A percentile compares a stretch with the other conserved stretches of the same genome.
phyloP scores from a whole-genome alignment of 2,113 vertebrate genomes.

The Indicator maculatus region DNA sequence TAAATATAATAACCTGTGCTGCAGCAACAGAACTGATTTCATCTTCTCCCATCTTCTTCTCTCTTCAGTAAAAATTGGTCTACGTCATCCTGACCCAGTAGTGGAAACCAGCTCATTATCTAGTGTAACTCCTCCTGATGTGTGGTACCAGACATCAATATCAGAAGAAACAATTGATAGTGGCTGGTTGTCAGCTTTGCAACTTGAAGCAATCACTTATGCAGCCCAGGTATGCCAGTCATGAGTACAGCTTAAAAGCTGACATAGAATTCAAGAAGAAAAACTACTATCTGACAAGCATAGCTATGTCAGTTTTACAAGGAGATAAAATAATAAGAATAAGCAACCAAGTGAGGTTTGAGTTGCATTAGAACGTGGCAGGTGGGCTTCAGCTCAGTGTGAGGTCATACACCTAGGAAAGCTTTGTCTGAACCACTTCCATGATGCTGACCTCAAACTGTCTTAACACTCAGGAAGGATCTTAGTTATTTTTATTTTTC shows the following conservation, averaged over 20 bases:
- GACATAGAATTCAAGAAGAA: neutral
- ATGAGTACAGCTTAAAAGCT: neutral
- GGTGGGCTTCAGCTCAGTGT: neutral
- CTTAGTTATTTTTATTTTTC: neutral
- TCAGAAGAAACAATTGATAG: conserved; percentile 94
- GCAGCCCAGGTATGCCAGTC: conserved; percentile 86
- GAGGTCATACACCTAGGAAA: neutral
- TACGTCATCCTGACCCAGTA: conserved; percentile 95
- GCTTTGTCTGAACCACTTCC: neutral
- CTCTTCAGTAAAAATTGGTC: conserved; percentile 88
- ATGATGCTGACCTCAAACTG: neutral
- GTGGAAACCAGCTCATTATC: conserved; percentile 98
- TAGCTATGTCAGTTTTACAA: neutral
- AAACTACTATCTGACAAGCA: neutral
- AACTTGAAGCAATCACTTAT: conserved; percentile 96
- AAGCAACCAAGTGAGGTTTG: neutral
- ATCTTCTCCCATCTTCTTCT: neutral
- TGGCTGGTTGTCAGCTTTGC: conserved; percentile 94
- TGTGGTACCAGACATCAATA: conserved; percentile 95
- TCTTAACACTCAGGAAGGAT: neutral
- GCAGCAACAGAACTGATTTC: neutral
- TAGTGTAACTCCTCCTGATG: conserved; percentile 94
- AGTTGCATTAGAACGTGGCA: neutral
- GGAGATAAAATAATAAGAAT: neutral
- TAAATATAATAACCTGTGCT: neutral